These are phyloP conservation scores for Bombus sylvicola DNA, from an alignment of 1,140 invertebrate genomes.

Conservation along the genomic window DNA sequence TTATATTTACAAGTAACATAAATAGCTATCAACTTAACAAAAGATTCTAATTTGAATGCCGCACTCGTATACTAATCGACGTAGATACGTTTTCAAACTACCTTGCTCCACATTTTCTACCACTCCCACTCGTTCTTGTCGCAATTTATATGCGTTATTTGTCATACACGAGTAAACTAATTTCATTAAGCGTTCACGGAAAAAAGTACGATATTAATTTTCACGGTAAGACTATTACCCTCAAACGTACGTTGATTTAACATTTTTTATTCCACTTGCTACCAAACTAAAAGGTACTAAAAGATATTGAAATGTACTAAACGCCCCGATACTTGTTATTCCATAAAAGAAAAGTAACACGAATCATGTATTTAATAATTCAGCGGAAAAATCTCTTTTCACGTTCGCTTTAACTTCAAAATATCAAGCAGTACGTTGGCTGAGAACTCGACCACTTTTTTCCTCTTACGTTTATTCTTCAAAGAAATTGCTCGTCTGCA, in stretches of 20 bases:
- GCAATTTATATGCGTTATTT: not conserved
- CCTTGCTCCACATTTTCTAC: not conserved
- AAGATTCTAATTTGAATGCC: not conserved
- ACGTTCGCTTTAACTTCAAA: not conserved
- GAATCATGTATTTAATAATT: not conserved
- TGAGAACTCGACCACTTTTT: not conserved
- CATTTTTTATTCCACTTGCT: no score
- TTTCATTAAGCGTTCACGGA: not conserved
- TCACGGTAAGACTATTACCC: no score
- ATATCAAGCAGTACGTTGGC: not conserved
- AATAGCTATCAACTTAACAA: not conserved
- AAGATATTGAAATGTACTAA: no score
- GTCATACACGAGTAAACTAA: not conserved
- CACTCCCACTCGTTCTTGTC: not conserved
- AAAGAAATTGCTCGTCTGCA: not conserved
- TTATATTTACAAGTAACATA: not conserved
- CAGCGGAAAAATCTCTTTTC: not conserved
- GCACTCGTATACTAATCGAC: not conserved
- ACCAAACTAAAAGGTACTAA: no score
- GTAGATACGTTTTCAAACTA: not conserved
- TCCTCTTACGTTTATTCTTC: not conserved
- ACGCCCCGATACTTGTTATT: no score
- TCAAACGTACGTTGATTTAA: no score
- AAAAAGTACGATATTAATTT: not conserved
- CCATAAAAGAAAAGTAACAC: not conserved